These are phyloP conservation scores for Basileuterus tristriatus DNA, from an alignment of 2,797 vertebrate species.

Conservation along the genomic window DNA sequence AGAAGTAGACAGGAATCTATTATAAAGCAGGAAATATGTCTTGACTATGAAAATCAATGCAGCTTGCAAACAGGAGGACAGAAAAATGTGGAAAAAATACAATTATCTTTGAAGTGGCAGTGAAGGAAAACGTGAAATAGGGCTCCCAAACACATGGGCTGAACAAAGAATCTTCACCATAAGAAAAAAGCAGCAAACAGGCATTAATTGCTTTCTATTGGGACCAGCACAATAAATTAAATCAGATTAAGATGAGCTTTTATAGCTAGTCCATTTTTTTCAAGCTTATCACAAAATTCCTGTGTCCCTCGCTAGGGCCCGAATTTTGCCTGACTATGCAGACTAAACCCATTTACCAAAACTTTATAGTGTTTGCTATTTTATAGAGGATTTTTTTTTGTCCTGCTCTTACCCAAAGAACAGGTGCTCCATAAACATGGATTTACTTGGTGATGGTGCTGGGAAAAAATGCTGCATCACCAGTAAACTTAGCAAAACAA, in stretches of 20 bases:
- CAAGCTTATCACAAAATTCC: background rate
- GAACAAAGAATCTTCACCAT: background rate
- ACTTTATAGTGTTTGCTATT: background rate
- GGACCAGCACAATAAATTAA: constrained; percentile 4
- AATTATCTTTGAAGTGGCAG: constrained; percentile 1
- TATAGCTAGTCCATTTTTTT: background rate
- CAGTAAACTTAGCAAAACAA: background rate
- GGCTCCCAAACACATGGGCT: background rate
- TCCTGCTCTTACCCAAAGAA: background rate
- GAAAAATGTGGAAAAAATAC: background rate
- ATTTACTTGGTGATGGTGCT: background rate
- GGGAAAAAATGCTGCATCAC: background rate
- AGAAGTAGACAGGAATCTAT: constrained; percentile 35
- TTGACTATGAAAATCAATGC: constrained; percentile 65
- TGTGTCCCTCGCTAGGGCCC: accelerated
- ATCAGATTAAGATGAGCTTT: background rate
- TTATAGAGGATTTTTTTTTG: background rate
- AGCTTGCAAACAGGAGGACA: background rate
- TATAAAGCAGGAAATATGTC: constrained; percentile 41
- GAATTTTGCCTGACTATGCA: background rate
- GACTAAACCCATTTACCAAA: background rate
- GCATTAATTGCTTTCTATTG: constrained; percentile 21
- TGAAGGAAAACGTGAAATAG: constrained; percentile 14
- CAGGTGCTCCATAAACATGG: accelerated
- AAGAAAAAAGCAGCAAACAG: constrained; percentile 2